These are phyloP conservation scores for Drosophila percnosoma DNA, from an alignment of 2,888 invertebrate genomes.

Conservation along the genomic window DNA sequence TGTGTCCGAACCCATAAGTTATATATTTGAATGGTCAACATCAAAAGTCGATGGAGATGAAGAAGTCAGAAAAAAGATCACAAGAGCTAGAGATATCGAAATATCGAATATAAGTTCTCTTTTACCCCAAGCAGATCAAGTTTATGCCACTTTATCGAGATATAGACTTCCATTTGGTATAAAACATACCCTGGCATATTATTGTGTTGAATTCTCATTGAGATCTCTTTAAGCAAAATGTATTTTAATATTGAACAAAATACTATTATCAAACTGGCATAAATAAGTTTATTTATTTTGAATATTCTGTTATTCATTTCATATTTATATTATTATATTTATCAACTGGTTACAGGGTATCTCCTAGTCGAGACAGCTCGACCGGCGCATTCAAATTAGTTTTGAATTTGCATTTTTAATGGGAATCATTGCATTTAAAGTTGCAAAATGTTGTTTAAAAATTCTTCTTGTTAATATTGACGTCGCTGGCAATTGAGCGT, in stretches of 20 bases:
- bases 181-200: no score
- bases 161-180: no score
- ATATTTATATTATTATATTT: background rate
- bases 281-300: background rate
- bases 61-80: background rate
- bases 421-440: background rate
- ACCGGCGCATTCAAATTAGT: background rate
- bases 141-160: background rate
- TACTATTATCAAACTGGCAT: background rate
- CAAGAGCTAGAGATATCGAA: background rate
- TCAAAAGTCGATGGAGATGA: background rate
- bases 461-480: slow-evolving; percentile 42
- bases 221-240: no score
- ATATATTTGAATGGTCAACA: background rate
- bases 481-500: slow-evolving; percentile 39
- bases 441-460: background rate
- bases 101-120: background rate
- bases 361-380: background rate
- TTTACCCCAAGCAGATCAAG: background rate
- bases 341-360: background rate
- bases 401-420: background rate
- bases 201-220: no score
- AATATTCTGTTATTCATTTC: background rate
- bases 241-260: no score
- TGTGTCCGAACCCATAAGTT: background rate